Evolutionary conservation across 2,113 vertebrate species (phyloP).

Genomic region (Gracilinanus agilis): DNA sequence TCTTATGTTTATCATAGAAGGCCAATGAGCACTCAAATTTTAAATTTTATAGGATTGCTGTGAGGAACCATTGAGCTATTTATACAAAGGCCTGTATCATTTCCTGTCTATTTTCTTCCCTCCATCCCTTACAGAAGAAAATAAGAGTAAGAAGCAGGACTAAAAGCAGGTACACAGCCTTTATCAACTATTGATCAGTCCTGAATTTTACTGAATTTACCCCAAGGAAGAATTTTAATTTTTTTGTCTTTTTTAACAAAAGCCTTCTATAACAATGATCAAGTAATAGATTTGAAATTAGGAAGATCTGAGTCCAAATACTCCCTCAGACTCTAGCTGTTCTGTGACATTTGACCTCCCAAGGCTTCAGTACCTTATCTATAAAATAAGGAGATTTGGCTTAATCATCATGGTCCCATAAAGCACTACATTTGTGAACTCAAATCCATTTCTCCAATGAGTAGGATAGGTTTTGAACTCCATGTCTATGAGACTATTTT

Average conservation of each 20-base stretch:
- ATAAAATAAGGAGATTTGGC: no score
- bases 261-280: no score
- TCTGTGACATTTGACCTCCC: no score
- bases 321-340: no score
- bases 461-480: slow-evolving; percentile 47
- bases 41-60: not conserved
- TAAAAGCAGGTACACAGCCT: not conserved
- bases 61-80: not conserved
- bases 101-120: not conserved
- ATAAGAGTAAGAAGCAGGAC: not conserved
- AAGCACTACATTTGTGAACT: not conserved
- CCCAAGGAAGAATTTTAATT: no score
- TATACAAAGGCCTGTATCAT: not conserved
- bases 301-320: no score
- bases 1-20: not conserved
- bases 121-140: not conserved
- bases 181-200: no score
- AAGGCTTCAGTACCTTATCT: no score
- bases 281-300: no score
- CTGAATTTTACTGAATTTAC: no score
- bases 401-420: no score
- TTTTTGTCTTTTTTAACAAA: no score
- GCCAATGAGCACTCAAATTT: not conserved
- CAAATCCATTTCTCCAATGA: slow-evolving; percentile 42
- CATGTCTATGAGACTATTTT: slow-evolving; percentile 42